phyloP scores from a whole-genome alignment of 2,113 vertebrate genomes.

The Zosterops lateralis region DNA sequence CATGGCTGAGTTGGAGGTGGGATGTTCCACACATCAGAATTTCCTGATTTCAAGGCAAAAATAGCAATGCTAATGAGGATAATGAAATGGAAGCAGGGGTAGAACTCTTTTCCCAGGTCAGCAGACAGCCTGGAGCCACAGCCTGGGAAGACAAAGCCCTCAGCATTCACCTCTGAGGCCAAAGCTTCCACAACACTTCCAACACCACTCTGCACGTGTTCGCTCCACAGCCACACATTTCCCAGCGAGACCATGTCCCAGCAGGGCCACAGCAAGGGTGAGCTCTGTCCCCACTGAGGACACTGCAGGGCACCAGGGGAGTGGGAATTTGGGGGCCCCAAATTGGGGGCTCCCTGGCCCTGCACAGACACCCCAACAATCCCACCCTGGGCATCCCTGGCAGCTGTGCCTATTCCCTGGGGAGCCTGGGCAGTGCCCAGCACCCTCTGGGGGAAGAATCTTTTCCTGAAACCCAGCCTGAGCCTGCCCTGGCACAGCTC shows the following conservation, averaged over 20 bases:
- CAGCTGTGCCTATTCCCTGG: background rate
- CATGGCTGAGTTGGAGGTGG: rapidly evolving
- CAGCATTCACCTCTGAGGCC: background rate
- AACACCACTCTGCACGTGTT: background rate
- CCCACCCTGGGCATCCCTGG: background rate
- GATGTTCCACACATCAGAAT: background rate
- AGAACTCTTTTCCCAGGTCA: background rate
- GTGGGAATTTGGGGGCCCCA: background rate
- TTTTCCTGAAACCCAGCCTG: rapidly evolving
- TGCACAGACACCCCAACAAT: background rate
- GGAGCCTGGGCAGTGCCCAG: background rate
- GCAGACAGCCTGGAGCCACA: background rate
- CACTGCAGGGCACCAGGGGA: background rate
- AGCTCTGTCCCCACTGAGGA: background rate
- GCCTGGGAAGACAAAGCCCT: background rate
- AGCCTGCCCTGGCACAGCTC: background rate
- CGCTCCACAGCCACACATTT: background rate
- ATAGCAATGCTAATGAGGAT: background rate
- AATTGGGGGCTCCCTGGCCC: background rate
- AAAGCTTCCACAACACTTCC: background rate
- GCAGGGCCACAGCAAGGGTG: background rate
- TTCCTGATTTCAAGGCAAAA: background rate
- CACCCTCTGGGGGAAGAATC: background rate
- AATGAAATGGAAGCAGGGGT: rapidly evolving
- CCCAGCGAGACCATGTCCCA: rapidly evolving